Evolutionary conservation across 2,888 invertebrate genomes (phyloP), one percentile per base, ranked within the genome.

Genomic region (Lissonota sp.): DNA sequence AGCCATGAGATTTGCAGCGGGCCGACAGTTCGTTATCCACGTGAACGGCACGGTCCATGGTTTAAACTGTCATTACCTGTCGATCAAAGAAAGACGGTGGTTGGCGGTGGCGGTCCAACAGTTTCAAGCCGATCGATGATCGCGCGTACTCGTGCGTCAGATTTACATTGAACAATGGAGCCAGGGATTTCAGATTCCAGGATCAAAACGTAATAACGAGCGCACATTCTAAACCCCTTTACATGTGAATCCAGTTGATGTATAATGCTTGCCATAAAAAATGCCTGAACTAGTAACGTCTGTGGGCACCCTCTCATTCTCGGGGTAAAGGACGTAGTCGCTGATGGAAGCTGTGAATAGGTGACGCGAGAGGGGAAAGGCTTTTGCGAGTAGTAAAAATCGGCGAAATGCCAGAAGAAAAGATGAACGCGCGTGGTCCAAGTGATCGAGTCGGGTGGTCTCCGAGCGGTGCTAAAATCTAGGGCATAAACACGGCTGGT

Each of bases 41-140:
- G 75, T 46, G 70, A 67, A 40, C 49, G n/a, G 57, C 73, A 42
- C 51, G 51, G 60, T 57, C 6, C 12, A 90, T 85, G 90, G 89
- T 91, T 91, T 90, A 90, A 91, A 91, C 91, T 90, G 91, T 90
- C 91, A 91, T 91, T 91, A 91, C 91, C 91, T 91, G 91, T 90
- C 91, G 90, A 92, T 92, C 91, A 91, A 91, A 91, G 90, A 90
- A 91, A 90, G 88, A 87, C 86, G 86, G 37, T 37, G 75, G 55
- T 55, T 49, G 63, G 37, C 26, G 6, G 8, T 8, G 44, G 14
- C 37, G 26, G 53, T 37, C 72, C 62, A 44, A 70, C 62, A 77
- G 67, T 14, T 70, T 53, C 44, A 70, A 73, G 82, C 84, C 87
- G 91, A 91, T 91, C 91, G 88, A 91, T 90, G 88, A 90, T 90